Evolutionary conservation across 2,797 vertebrate genomes (phyloP).

Genomic region (Cynodonichthys magdalenae): DNA sequence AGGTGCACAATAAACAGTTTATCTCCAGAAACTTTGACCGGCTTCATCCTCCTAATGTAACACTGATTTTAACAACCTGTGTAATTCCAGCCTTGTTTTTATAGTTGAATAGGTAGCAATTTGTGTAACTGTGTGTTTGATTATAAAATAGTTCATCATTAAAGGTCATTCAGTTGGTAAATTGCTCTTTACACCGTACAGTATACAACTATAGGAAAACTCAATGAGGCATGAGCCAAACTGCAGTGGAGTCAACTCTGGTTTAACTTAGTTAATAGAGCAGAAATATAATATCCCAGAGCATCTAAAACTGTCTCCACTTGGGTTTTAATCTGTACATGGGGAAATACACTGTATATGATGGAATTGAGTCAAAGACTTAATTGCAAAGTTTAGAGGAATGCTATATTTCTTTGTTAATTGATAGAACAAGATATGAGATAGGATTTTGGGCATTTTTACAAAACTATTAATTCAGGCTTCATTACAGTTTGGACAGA

Average conservation of each 20-base stretch:
- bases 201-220: not conserved
- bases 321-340: not conserved
- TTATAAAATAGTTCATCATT: not conserved
- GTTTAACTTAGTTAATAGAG: slow-evolving; percentile 14
- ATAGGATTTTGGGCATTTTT: slow-evolving; percentile 4
- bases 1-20: slow-evolving; percentile 40
- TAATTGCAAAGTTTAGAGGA: too few relatives aligned
- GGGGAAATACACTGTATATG: too few relatives aligned
- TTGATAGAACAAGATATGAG: not conserved
- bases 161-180: slow-evolving; percentile 14
- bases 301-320: slow-evolving; percentile 1
- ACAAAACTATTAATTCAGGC: slow-evolving; percentile 4
- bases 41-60: not conserved
- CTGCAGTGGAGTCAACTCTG: not conserved
- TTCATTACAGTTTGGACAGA: slow-evolving; percentile 5
- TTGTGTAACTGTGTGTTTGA: not conserved
- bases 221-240: slow-evolving; percentile 5
- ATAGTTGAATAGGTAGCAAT: not conserved
- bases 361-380: too few relatives aligned
- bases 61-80: not conserved
- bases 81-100: not conserved
- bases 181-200: not conserved
- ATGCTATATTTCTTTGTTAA: not conserved
- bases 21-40: slow-evolving; percentile 17
- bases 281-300: slow-evolving; percentile 4